Percentiles rank a stretch among this genome's conserved stretches.
These are phyloP conservation scores for Capitulum mitella DNA, from an alignment of 2,888 invertebrate genomes.

Conservation along the genomic window DNA sequence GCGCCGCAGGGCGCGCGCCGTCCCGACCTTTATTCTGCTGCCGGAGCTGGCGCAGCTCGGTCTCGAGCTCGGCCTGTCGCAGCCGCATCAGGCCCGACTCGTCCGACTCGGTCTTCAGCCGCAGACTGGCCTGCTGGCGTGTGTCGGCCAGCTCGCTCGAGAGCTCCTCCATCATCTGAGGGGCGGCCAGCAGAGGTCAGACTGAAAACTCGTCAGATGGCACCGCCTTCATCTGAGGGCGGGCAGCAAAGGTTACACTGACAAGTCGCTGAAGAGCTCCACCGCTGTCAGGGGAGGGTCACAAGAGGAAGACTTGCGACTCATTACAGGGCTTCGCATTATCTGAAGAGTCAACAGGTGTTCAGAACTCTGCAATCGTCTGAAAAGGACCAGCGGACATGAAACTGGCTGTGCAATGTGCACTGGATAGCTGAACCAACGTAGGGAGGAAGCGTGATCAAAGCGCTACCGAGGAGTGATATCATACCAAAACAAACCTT, in stretches of 20 bases:
- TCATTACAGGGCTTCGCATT: not conserved
- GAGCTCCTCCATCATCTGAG: not conserved
- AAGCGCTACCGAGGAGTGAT: too few relatives aligned
- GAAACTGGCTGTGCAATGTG: too few relatives aligned
- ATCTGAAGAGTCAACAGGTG: too few relatives aligned
- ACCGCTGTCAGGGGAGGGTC: not conserved
- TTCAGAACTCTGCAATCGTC: too few relatives aligned
- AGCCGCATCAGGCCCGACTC: conserved; percentile 41
- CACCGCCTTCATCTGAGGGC: not conserved
- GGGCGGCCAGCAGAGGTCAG: too few relatives aligned
- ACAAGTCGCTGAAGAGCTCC: not conserved
- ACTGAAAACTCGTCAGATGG: too few relatives aligned
- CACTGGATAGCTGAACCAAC: too few relatives aligned
- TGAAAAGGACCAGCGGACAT: too few relatives aligned
- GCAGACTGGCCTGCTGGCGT: conserved; percentile 57
- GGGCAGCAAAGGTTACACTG: not conserved
- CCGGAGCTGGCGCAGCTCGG: conserved; percentile 63
- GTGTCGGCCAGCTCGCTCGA: conserved; percentile 52
- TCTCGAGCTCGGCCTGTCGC: conserved; percentile 55
- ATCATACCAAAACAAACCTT: too few relatives aligned
- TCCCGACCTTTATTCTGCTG: conserved; percentile 63
- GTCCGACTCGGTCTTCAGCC: conserved; percentile 58
- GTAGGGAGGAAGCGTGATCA: too few relatives aligned
- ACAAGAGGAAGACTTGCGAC: too few relatives aligned
- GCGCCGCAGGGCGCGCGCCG: not conserved